Evolutionary conservation across 2,888 invertebrate species (phyloP).

Genomic region (Dinocampus coccinellae): DNA sequence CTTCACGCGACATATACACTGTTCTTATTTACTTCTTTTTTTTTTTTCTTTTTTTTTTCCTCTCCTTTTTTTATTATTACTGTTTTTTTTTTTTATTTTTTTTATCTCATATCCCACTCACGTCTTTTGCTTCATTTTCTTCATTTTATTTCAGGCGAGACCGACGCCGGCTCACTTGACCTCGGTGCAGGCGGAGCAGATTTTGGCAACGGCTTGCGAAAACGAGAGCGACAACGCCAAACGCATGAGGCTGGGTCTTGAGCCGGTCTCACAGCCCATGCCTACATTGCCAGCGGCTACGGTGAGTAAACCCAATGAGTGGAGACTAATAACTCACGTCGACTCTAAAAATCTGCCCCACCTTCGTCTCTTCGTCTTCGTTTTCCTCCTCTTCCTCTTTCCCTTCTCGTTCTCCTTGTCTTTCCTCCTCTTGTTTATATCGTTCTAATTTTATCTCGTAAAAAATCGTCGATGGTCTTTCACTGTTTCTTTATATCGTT

Average conservation of each 20-base stretch:
- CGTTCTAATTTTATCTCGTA: constrained; percentile 46
- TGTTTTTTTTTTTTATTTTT: constrained; percentile 11
- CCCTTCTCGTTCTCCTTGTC: constrained; percentile 41
- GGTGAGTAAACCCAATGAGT: constrained; percentile 66
- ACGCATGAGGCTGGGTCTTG: constrained; percentile 94
- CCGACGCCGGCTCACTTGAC: constrained; percentile 97
- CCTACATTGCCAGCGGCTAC: constrained; percentile 79
- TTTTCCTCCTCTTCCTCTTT: constrained; percentile 38
- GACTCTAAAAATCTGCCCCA: background rate
- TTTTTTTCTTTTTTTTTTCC: constrained; percentile 13
- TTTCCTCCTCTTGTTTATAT: constrained; percentile 44
- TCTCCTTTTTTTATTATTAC: constrained; percentile 10
- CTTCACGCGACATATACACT: background rate
- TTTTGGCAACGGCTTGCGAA: constrained; percentile 95
- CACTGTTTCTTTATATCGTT: constrained; percentile 15
- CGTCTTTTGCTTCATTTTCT: constrained; percentile 31
- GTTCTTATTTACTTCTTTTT: constrained; percentile 8
- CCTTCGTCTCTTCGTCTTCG: background rate
- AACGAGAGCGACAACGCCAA: constrained; percentile 98
- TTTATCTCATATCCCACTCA: constrained; percentile 19
- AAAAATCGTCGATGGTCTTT: constrained; percentile 42
- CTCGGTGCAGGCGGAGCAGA: constrained; percentile 96
- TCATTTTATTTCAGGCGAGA: constrained; percentile 77
- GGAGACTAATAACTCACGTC: constrained; percentile 35
- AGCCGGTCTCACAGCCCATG: constrained; percentile 93